Conservation (phyloP, 2,797 vertebrate genomes). For the Coranthus polyacanthus region DNA sequence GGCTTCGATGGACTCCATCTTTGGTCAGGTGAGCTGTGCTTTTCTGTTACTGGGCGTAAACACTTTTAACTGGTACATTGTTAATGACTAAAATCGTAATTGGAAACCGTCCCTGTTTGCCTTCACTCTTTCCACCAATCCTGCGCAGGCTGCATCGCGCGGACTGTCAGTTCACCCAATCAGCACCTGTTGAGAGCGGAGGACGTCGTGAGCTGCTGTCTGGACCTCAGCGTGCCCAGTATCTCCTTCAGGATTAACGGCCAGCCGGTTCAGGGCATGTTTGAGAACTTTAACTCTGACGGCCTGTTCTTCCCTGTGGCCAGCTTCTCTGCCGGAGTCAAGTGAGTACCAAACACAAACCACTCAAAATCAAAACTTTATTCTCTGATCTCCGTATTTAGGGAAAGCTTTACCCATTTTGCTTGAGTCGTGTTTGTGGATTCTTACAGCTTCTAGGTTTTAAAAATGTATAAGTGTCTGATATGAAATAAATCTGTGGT, state of each 20-base stretch:
- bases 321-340: constrained; percentile 96
- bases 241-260: constrained; percentile 98
- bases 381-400: too few relatives aligned
- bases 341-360: constrained; percentile 84
- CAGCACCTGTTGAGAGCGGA: constrained; percentile 92
- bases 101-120: background rate
- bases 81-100: too few relatives aligned
- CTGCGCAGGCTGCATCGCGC: constrained; percentile 89
- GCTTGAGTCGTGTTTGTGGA: too few relatives aligned
- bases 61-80: too few relatives aligned
- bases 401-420: too few relatives aligned
- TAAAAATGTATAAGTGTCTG: too few relatives aligned
- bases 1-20: constrained; percentile 96
- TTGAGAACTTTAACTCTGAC: constrained; percentile 97
- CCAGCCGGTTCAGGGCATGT: constrained; percentile 98
- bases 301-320: constrained; percentile 96
- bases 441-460: too few relatives aligned
- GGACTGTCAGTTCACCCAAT: constrained; percentile 93
- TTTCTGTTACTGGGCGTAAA: too few relatives aligned
- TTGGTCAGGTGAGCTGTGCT: constrained; percentile 89
- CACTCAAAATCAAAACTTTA: background rate
- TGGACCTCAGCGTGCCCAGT: constrained; percentile 95
- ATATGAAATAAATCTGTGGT: too few relatives aligned
- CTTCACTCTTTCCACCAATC: background rate
- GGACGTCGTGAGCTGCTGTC: constrained; percentile 96